Percentiles rank a stretch among this genome's conserved stretches.
phyloP scores from a whole-genome alignment of 2,888 invertebrate species.

The Scaptomyza tumidula region DNA sequence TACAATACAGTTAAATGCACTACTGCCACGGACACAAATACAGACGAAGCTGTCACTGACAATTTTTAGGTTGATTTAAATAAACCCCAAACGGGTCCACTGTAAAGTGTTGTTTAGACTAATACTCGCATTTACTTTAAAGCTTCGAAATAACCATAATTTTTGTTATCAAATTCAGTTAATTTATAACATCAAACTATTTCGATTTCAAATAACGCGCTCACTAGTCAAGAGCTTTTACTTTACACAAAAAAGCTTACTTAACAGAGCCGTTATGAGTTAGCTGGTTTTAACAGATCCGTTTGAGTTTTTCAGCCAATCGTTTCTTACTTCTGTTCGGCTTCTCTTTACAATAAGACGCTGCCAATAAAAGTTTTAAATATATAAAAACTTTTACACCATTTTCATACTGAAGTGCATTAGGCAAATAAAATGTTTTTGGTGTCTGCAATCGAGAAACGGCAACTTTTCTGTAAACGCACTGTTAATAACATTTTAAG shows the following conservation, averaged over 20 bases:
- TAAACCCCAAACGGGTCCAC: constrained; percentile 10
- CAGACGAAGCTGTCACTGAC: constrained; percentile 64
- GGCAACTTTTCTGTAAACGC: neutral
- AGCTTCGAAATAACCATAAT: neutral
- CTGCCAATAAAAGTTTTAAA: too few relatives aligned
- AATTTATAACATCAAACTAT: neutral
- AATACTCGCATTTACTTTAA: neutral
- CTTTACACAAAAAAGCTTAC: constrained; percentile 12
- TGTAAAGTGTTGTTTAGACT: too few relatives aligned
- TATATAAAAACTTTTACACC: neutral
- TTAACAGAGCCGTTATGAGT: constrained; percentile 28
- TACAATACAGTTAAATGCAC: constrained; percentile 11
- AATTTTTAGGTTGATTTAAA: constrained; percentile 77
- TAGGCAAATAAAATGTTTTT: too few relatives aligned
- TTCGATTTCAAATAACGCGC: constrained; percentile 17
- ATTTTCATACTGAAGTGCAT: neutral
- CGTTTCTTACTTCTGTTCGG: too few relatives aligned
- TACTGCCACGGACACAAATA: constrained; percentile 17
- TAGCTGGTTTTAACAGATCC: constrained; percentile 13
- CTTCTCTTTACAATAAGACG: neutral
- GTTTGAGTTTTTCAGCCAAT: constrained; percentile 26
- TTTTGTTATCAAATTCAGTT: neutral
- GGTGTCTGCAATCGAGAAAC: neutral
- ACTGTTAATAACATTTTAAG: constrained; percentile 26
- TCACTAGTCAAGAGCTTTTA: constrained; percentile 4